phyloP scores from a whole-genome alignment of 2,888 invertebrate species.

The Hirtodrosophila duncani region DNA sequence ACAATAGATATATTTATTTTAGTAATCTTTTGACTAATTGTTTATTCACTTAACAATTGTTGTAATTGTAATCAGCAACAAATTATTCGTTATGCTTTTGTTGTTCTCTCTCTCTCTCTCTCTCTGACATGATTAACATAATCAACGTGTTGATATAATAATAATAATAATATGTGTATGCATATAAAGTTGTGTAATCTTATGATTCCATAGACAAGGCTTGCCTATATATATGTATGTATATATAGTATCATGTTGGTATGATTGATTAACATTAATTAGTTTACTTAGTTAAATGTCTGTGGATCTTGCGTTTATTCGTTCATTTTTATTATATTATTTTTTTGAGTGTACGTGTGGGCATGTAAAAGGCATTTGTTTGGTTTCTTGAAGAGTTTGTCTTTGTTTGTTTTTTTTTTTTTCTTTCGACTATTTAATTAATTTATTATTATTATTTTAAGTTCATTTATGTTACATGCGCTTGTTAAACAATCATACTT shows the following conservation, averaged over 20 bases:
- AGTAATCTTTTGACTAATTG: constrained; percentile 5
- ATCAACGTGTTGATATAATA: constrained; percentile 55
- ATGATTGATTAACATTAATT: constrained; percentile 32
- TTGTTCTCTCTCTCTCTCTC: constrained; percentile 13
- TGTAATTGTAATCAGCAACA: constrained; percentile 39
- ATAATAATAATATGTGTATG: constrained; percentile 30
- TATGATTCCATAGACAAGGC: constrained; percentile 9
- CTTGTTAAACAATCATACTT: constrained; percentile 1
- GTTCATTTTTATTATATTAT: constrained; percentile 10
- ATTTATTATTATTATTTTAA: constrained; percentile 25
- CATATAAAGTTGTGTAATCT: constrained; percentile 12
- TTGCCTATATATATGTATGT: constrained; percentile 1
- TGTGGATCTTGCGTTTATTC: constrained; percentile 16
- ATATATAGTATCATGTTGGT: constrained; percentile 9
- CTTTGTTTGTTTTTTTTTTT: constrained; percentile 29
- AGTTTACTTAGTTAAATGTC: not conserved
- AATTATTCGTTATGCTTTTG: constrained; percentile 32
- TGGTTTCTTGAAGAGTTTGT: too few relatives aligned
- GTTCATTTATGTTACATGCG: constrained; percentile 7
- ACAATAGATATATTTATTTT: constrained; percentile 49
- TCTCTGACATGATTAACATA: constrained; percentile 47
- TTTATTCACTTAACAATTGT: constrained; percentile 33
- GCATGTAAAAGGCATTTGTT: constrained; percentile 74
- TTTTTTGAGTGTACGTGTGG: constrained; percentile 64
- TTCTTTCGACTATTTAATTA: constrained; percentile 11